These are phyloP conservation scores for Tiliacea aurago DNA, from an alignment of 2,888 invertebrate genomes.

Conservation along the genomic window DNA sequence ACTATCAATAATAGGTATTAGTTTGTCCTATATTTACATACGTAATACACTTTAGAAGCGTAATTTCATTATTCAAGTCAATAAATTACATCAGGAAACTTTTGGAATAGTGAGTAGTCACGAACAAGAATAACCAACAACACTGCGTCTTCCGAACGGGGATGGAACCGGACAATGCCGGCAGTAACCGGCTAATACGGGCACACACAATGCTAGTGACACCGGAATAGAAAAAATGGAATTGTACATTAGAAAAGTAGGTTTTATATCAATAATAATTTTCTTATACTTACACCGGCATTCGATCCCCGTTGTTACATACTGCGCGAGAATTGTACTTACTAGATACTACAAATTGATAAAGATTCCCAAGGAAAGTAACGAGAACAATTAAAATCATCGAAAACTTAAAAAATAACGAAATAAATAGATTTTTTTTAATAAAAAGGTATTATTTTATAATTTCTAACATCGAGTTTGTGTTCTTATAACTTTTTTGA, in stretches of 20 bases:
- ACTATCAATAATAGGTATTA: conserved; percentile 89
- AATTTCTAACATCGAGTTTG: conserved; percentile 69
- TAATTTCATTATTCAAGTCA: conserved; percentile 86
- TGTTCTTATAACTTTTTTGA: conserved; percentile 73
- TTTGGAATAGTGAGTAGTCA: conserved; percentile 84
- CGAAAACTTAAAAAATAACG: conserved; percentile 90
- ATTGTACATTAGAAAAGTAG: conserved; percentile 85
- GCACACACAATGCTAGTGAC: conserved; percentile 55
- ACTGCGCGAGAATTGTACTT: conserved; percentile 79
- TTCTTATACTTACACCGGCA: conserved; percentile 55
- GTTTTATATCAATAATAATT: conserved; percentile 59
- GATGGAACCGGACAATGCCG: conserved; percentile 68
- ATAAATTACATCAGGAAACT: conserved; percentile 88
- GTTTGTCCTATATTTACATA: conserved; percentile 90
- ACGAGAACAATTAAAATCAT: conserved; percentile 90
- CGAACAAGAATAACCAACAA: conserved; percentile 80
- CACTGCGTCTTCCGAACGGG: conserved; percentile 72
- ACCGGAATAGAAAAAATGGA: conserved; percentile 85
- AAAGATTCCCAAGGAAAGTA: conserved; percentile 89
- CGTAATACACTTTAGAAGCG: conserved; percentile 90
- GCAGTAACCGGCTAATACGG: conserved; percentile 48
- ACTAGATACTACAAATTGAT: conserved; percentile 85
- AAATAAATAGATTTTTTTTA: conserved; percentile 87
- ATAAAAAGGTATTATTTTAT: conserved; percentile 73
- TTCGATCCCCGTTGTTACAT: conserved; percentile 76